Percentiles rank a stretch among this genome's conserved stretches.
These are phyloP conservation scores for Aleiodes alternator DNA, from an alignment of 2,888 invertebrate genomes.

Conservation along the genomic window DNA sequence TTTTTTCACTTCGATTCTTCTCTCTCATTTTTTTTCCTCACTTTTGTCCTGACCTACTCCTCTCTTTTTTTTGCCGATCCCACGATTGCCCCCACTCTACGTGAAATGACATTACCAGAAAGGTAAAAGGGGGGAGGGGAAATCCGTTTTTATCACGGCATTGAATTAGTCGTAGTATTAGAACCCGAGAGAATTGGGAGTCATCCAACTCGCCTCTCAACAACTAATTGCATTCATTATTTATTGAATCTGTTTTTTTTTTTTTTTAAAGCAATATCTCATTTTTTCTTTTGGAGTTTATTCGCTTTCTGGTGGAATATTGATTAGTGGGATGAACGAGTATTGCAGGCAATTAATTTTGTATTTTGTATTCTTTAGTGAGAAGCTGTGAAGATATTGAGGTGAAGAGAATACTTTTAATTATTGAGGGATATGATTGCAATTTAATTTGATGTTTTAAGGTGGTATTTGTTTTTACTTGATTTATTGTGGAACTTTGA, in stretches of 20 bases:
- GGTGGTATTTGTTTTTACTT: no score
- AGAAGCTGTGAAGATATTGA: no score
- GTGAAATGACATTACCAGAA: constrained; percentile 40
- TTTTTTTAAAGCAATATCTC: not conserved
- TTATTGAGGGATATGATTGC: no score
- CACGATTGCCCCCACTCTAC: constrained; percentile 6
- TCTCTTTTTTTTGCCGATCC: constrained; percentile 3
- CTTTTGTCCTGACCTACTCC: constrained; percentile 20
- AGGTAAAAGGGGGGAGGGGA: not conserved
- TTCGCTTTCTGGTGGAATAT: not conserved
- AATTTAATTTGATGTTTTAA: no score
- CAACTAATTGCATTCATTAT: constrained; percentile 38
- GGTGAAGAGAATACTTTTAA: no score
- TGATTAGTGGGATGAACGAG: not conserved
- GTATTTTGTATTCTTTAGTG: no score
- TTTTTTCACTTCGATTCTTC: constrained; percentile 26
- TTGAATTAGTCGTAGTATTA: constrained; percentile 48
- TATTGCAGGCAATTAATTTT: no score
- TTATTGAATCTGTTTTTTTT: not conserved
- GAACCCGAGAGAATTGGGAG: constrained; percentile 26
- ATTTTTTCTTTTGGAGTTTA: not conserved
- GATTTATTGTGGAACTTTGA: no score
- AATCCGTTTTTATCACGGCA: constrained; percentile 50
- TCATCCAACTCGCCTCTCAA: not conserved
- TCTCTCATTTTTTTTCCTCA: not conserved